Percentiles rank a stretch among this genome's conserved stretches.
Conservation (phyloP, 2,797 vertebrate species). For the Merluccius polli region DNA sequence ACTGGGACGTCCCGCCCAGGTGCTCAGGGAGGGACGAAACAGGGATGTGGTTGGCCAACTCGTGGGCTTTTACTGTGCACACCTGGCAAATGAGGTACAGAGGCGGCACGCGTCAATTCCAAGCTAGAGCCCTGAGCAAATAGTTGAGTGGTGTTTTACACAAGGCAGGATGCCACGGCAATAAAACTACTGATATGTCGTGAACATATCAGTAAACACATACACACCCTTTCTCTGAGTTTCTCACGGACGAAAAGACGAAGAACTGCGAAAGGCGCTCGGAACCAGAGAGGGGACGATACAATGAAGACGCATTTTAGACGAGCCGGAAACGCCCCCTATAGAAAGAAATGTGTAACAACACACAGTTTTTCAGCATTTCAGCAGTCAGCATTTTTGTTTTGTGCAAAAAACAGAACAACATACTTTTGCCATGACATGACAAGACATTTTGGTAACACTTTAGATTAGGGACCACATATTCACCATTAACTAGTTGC, state of each 20-base stretch:
- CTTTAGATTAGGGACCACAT: no score
- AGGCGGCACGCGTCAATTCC: conserved; percentile 1
- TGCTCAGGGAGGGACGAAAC: conserved; percentile 80
- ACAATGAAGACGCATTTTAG: conserved; percentile 86
- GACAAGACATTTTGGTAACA: background rate
- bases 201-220: background rate
- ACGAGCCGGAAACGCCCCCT: conserved; percentile 84
- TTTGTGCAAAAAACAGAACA: background rate
- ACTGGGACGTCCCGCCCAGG: conserved; percentile 77
- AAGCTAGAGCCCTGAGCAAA: background rate
- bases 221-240: conserved; percentile 78
- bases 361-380: background rate
- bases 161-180: background rate
- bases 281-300: conserved; percentile 83
- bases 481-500: no score
- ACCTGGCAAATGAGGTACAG: conserved; percentile 60
- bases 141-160: background rate
- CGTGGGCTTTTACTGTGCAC: conserved; percentile 78
- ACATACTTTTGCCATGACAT: background rate
- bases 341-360: conserved; percentile 15
- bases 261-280: conserved; percentile 80
- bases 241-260: conserved; percentile 84
- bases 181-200: background rate
- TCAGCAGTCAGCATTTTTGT: background rate
- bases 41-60: conserved; percentile 79